Percentiles rank a stretch among this genome's conserved stretches.
Evolutionary conservation across 1,140 invertebrate genomes (phyloP).

Genomic region (Acromyrmex charruanus): DNA sequence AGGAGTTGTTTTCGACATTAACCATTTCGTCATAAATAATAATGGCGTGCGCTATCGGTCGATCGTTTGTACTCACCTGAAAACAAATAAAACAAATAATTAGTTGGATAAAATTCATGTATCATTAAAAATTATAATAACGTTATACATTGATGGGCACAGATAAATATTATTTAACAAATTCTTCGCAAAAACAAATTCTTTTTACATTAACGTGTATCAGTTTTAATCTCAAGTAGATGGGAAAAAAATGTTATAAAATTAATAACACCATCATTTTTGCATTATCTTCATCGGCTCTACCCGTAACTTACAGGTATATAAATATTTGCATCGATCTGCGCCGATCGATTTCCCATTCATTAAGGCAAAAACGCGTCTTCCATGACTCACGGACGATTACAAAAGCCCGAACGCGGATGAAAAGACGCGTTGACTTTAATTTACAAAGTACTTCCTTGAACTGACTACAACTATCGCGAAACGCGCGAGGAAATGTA

Average conservation of each 20-base stretch:
- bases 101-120: neutral
- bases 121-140: neutral
- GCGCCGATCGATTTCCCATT: neutral
- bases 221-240: neutral
- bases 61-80: constrained; percentile 54
- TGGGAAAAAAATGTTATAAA: neutral
- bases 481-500: neutral
- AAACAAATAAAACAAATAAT: constrained; percentile 35
- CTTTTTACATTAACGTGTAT: neutral
- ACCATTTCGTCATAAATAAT: constrained; percentile 15
- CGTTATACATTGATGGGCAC: neutral
- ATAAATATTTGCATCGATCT: constrained; percentile 16
- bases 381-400: constrained; percentile 3
- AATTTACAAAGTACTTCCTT: constrained; percentile 32
- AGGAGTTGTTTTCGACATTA: constrained; percentile 10
- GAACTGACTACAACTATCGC: neutral
- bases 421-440: constrained; percentile 2
- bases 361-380: neutral
- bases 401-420: constrained; percentile 20
- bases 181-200: neutral
- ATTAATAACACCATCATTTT: neutral
- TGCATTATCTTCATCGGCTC: neutral
- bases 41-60: neutral
- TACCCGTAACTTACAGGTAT: neutral
- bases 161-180: neutral